Percentiles rank a stretch among this genome's conserved stretches.
phyloP scores from a whole-genome alignment of 2,888 invertebrate genomes.

The Drosophila limbata region DNA sequence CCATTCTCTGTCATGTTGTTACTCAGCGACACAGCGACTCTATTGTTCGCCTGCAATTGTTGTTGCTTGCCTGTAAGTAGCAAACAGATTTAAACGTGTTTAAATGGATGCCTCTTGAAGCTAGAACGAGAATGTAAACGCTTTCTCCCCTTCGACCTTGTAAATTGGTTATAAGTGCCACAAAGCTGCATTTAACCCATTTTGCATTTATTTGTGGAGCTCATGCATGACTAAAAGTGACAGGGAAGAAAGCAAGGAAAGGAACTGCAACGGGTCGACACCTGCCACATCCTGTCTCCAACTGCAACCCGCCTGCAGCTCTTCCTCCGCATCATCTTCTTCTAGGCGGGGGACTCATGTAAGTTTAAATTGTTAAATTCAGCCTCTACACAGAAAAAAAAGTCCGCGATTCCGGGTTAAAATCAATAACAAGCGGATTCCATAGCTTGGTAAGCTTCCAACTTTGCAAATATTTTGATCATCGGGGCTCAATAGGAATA shows the following conservation, averaged over 20 bases:
- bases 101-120: conserved; percentile 46
- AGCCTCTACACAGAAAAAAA: conserved; percentile 20
- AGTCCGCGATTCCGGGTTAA: too few species aligned
- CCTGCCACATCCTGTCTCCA: conserved; percentile 16
- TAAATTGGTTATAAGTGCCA: conserved; percentile 67
- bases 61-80: conserved; percentile 67
- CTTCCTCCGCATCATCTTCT: not conserved
- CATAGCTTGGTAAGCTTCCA: too few species aligned
- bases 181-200: conserved; percentile 64
- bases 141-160: conserved; percentile 24
- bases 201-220: conserved; percentile 55
- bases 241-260: not conserved
- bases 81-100: conserved; percentile 58
- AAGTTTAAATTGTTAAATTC: conserved; percentile 54
- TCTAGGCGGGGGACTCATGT: not conserved
- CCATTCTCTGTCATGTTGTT: conserved; percentile 68
- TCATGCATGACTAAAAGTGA: conserved; percentile 62
- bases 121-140: conserved; percentile 30
- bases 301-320: not conserved
- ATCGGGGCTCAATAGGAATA: too few species aligned
- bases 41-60: conserved; percentile 48
- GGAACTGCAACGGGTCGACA: conserved; percentile 27
- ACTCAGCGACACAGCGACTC: conserved; percentile 42
- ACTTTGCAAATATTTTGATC: too few species aligned
- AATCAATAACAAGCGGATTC: too few species aligned